These are phyloP conservation scores for Apamea epomidion DNA, from an alignment of 2,888 invertebrate species.

Conservation along the genomic window DNA sequence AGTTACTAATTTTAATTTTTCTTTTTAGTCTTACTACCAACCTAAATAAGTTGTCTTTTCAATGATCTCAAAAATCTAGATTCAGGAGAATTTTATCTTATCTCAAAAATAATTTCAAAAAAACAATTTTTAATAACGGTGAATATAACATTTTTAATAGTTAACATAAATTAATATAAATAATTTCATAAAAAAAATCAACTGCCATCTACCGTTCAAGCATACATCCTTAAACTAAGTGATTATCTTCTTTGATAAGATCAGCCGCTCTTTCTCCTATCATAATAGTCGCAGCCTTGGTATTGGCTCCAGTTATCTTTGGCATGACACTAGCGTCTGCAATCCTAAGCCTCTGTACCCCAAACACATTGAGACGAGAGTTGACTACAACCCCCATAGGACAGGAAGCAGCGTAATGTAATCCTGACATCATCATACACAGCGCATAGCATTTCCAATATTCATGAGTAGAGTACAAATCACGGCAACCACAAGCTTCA, in stretches of 20 bases:
- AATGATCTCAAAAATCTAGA: too few species aligned
- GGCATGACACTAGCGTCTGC: slow-evolving; percentile 95
- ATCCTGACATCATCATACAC: slow-evolving; percentile 92
- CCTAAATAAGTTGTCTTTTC: too few species aligned
- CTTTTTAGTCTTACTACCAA: too few species aligned
- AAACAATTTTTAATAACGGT: too few species aligned
- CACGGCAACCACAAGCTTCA: slow-evolving; percentile 55
- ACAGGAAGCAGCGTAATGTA: slow-evolving; percentile 92
- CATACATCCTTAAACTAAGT: not conserved
- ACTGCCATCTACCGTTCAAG: not conserved
- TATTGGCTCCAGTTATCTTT: slow-evolving; percentile 91
- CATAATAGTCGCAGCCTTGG: slow-evolving; percentile 93
- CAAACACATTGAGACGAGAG: slow-evolving; percentile 91
- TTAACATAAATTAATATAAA: too few species aligned
- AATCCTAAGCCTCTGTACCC: slow-evolving; percentile 91
- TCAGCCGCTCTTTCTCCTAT: slow-evolving; percentile 91
- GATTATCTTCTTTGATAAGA: slow-evolving; percentile 59
- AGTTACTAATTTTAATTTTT: too few species aligned
- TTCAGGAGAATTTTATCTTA: too few species aligned
- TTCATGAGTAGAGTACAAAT: slow-evolving; percentile 79
- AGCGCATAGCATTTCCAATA: slow-evolving; percentile 92
- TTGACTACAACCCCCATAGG: slow-evolving; percentile 94
- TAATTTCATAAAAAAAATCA: too few species aligned
- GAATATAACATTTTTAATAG: too few species aligned
- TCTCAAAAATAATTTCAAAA: too few species aligned